A percentile compares a stretch with the other conserved stretches of the same genome.
Evolutionary conservation across 2,113 vertebrate species (phyloP).

Genomic region (cattle (Bos taurus)): ARS-UCD2.0 NC_037347.1:34525501-34526000

Average conservation of each 20-base stretch:
- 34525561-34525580: slow-evolving; percentile 93
- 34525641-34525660: neutral
- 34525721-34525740: neutral
- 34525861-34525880: neutral
- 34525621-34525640: neutral
- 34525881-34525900: neutral
- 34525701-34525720: neutral
- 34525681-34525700: neutral
- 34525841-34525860: neutral
- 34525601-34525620: neutral
- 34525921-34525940: neutral
- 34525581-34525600: slow-evolving; percentile 83
- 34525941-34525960: neutral
- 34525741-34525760: neutral
- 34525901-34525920: neutral
- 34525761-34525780: neutral
- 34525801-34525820: neutral
- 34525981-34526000: neutral
- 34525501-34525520: slow-evolving; percentile 76
- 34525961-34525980: neutral
- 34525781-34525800: neutral
- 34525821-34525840: neutral
- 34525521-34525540: slow-evolving; percentile 61
- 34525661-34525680: neutral
- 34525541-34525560: slow-evolving; percentile 92